Evolutionary conservation across 2,113 vertebrate genomes (phyloP), one percentile per base, ranked within the genome.

Genomic region (Ifrita kowaldi): DNA sequence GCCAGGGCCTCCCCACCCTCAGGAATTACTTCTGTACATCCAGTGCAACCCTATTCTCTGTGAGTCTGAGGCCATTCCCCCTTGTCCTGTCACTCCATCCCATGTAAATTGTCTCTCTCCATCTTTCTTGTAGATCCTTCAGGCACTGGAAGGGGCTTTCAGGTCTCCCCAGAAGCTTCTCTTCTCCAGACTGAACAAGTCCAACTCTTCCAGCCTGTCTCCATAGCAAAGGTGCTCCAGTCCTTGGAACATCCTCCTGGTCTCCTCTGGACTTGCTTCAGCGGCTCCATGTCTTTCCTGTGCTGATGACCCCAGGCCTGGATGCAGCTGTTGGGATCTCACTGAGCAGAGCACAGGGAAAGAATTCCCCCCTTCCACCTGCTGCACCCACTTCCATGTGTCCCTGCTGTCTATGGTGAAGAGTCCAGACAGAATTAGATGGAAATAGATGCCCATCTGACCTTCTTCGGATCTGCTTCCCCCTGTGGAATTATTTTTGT

Each of bases 1-100:
- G 27, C 50, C 11, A 8, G 33, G 12, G 3, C 33, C 15, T 60
- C 2, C 0, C 10, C 27, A 11, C 3, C 4, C 41, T 41, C 22
- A 4, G 1, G 1, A 8, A 56, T 65, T 65, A 33, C 15, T 16
- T 12, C 24, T 55, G 4, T n/a, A 6, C 30, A 47, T 49, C 30
- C 13, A 2, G 5, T 24, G 8, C 11, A 16, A 17, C 3, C 9
- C 35, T 14, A 1, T 8, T 26, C 20, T 35, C 52, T 32, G 16
- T 5, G 35, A 35, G 3, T 21, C 24, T 13, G 32, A 42, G 46
- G 24, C 44, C 8, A 16, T 76, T 59, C 22, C 11, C 9, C 9
- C 4, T 21, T 32, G 21, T 44, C 22, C 23, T 86, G 9, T 18
- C 27, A 5, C 55, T 86, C 33, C 27, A 68, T 8, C 11, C 46